Evolutionary conservation across 2,797 vertebrate genomes (phyloP).

Genomic region (Lagocephalus sceleratus): DNA sequence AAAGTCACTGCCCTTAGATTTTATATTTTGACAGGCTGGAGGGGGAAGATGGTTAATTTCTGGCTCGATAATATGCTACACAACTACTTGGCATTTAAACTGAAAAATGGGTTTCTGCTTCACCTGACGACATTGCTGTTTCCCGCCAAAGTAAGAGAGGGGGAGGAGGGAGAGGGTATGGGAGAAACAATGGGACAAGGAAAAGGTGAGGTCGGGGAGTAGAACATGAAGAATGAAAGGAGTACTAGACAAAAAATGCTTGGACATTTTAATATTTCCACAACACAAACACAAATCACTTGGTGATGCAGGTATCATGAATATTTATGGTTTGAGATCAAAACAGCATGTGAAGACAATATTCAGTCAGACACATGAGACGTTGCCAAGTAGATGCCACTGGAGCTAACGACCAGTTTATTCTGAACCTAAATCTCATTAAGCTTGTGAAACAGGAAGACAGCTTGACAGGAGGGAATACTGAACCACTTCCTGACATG

Average conservation of each 20-base stretch:
- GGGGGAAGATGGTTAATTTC: conserved; percentile 91
- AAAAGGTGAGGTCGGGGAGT: conserved; percentile 6
- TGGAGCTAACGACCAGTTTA: no score
- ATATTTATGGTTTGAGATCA: conserved; percentile 61
- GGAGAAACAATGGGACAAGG: conserved; percentile 30
- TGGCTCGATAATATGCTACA: conserved; percentile 94
- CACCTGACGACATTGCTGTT: conserved; percentile 90
- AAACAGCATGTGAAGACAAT: conserved; percentile 18
- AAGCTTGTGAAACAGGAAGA: conserved; percentile 55
- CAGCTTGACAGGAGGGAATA: conserved; percentile 63
- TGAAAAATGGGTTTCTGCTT: conserved; percentile 98
- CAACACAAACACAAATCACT: conserved; percentile 60
- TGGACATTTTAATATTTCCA: conserved; percentile 22
- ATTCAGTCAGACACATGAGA: no score
- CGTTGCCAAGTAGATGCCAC: no score
- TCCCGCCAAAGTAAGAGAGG: conserved; percentile 87
- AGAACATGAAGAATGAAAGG: conserved; percentile 15
- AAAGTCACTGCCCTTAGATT: conserved; percentile 65
- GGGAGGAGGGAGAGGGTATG: conserved; percentile 52
- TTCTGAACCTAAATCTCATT: conserved; percentile 71
- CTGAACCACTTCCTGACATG: conserved; percentile 65
- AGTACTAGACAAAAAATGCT: neutral
- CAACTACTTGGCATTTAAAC: conserved; percentile 99
- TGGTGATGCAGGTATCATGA: conserved; percentile 62
- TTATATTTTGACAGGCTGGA: conserved; percentile 85